These are phyloP conservation scores for Plestiodon gilberti DNA, from an alignment of 2,113 vertebrate species.

Conservation along the genomic window DNA sequence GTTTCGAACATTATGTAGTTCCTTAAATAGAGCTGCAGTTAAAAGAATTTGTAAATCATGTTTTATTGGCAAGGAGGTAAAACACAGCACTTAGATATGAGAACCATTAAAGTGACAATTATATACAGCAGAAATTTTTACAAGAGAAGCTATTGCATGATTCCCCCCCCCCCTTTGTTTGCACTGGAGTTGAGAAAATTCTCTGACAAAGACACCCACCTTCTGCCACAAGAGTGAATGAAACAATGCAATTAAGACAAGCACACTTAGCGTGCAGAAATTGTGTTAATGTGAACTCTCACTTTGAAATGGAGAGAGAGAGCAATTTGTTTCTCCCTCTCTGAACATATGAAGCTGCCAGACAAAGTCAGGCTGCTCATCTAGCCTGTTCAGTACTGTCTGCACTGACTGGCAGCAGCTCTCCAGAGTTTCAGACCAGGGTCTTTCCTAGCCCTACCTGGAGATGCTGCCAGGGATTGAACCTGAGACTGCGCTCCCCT, in stretches of 20 bases:
- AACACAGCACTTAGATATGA: slow-evolving; percentile 2
- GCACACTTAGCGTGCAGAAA: not conserved
- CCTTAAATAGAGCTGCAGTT: not conserved
- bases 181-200: not conserved
- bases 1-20: not conserved
- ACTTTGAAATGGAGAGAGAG: not conserved
- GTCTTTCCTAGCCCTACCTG: not conserved
- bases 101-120: not conserved
- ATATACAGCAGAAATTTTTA: slow-evolving; percentile 2
- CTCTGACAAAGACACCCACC: not conserved
- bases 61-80: slow-evolving; percentile 5
- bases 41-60: not conserved
- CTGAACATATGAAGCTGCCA: not conserved
- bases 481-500: too few relatives aligned
- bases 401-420: too few relatives aligned
- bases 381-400: too few relatives aligned
- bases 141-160: not conserved
- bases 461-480: too few relatives aligned
- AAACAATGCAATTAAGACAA: not conserved
- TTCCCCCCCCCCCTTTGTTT: not conserved
- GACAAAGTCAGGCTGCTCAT: too few relatives aligned
- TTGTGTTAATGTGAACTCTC: not conserved
- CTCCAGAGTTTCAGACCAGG: too few relatives aligned
- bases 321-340: not conserved
- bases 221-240: not conserved